Conservation (phyloP, 2,797 vertebrate genomes). For the Glossophaga mutica region DNA sequence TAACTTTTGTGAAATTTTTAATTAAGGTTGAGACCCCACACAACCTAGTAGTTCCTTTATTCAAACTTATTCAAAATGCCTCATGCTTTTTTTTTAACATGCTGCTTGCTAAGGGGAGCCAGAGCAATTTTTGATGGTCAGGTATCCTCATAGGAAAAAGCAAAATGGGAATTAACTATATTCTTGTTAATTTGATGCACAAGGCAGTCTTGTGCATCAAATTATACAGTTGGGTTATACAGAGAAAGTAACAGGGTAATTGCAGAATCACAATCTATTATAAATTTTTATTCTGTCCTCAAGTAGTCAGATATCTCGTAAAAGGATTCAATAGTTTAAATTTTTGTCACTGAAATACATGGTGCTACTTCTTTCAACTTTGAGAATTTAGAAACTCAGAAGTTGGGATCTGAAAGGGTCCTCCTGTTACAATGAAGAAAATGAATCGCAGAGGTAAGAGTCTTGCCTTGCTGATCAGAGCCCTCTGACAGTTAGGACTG, state of each 20-base stretch:
- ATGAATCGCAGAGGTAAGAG: neutral
- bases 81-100: neutral
- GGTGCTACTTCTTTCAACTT: conserved; percentile 12
- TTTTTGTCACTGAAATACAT: conserved; percentile 43
- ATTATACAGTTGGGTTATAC: conserved; percentile 53
- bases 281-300: conserved; percentile 36
- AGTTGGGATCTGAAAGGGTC: neutral
- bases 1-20: neutral
- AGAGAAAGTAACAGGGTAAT: conserved; percentile 54
- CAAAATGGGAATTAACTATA: conserved; percentile 39
- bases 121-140: conserved; percentile 51
- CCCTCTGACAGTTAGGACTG: neutral
- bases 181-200: conserved; percentile 51
- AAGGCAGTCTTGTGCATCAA: conserved; percentile 48
- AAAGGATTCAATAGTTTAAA: conserved; percentile 49
- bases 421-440: neutral
- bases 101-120: neutral
- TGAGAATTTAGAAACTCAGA: conserved; percentile 32
- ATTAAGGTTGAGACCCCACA: neutral
- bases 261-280: conserved; percentile 48
- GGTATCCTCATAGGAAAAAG: conserved; percentile 22
- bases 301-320: conserved; percentile 8
- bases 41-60: neutral
- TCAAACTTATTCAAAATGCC: neutral
- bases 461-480: neutral